Evolutionary conservation across 35 echinoderm and acorn worm species (phyloP).

Genomic region (Patiria miniata): DNA sequence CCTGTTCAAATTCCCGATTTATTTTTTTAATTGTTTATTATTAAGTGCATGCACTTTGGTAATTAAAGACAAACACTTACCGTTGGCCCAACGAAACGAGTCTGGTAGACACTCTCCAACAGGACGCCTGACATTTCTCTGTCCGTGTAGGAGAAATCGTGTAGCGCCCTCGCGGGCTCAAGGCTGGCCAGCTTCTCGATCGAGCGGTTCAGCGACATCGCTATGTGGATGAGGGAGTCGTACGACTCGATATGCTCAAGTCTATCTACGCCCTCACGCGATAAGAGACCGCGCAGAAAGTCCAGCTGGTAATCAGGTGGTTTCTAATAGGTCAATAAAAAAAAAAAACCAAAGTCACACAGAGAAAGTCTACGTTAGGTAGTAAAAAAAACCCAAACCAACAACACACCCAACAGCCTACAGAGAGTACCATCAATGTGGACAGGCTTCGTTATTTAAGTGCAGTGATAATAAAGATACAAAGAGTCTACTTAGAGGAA

Average conservation of each 20-base stretch:
- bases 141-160: neutral
- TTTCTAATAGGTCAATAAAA: neutral
- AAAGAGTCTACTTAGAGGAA: too few species aligned
- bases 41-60: too few species aligned
- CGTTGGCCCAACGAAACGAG: conserved; percentile 11
- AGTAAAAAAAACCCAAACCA: too few species aligned
- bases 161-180: neutral
- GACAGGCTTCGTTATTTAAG: too few species aligned
- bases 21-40: too few species aligned
- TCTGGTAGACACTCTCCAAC: conserved; percentile 6
- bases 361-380: too few species aligned
- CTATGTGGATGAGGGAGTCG: conserved; percentile 1
- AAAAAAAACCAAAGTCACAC: neutral
- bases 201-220: conserved; percentile 1
- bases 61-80: neutral
- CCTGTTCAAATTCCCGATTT: too few species aligned
- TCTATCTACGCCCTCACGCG: neutral
- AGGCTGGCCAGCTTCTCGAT: neutral
- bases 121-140: neutral
- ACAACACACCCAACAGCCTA: too few species aligned
- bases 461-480: too few species aligned
- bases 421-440: too few species aligned
- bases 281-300: neutral
- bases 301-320: conserved; percentile 11
- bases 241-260: conserved; percentile 5